A percentile compares a stretch with the other conserved stretches of the same genome.
Evolutionary conservation across 1,140 invertebrate genomes (phyloP).

Genomic region (Caenorhabditis tropicalis): DNA sequence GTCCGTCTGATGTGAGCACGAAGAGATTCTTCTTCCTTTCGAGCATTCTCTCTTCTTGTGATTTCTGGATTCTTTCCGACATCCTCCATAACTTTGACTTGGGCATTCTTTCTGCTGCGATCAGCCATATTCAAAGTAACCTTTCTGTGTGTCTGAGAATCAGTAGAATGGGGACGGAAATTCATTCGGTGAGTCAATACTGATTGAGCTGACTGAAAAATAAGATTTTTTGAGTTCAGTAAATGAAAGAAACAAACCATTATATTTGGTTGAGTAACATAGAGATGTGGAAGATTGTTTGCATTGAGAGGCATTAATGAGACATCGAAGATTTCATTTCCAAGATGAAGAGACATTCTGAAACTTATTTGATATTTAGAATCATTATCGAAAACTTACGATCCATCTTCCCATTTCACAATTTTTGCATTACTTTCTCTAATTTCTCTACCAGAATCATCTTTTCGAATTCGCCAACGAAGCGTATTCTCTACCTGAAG

Average conservation of each 20-base stretch:
- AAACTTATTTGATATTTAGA: conserved; percentile 50
- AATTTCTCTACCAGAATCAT: conserved; percentile 83
- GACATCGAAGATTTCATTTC: conserved; percentile 96
- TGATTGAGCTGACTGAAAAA: conserved; percentile 94
- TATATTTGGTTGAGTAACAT: conserved; percentile 80
- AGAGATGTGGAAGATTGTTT: conserved; percentile 83
- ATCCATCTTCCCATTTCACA: conserved; percentile 94
- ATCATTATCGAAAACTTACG: conserved; percentile 67
- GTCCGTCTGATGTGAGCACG: conserved; percentile 62
- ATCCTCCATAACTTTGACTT: conserved; percentile 89
- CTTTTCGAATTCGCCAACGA: conserved; percentile 87
- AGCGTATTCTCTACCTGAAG: conserved; percentile 91
- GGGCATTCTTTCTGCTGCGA: conserved; percentile 91
- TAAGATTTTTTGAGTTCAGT: conserved; percentile 73
- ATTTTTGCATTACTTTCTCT: conserved; percentile 94
- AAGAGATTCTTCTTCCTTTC: conserved; percentile 67
- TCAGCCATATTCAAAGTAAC: conserved; percentile 97
- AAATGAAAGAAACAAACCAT: conserved; percentile 6
- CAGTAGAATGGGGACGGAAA: conserved; percentile 78
- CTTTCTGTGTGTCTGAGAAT: conserved; percentile 77
- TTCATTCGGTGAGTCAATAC: conserved; percentile 94
- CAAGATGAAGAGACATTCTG: conserved; percentile 93
- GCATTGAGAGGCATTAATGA: conserved; percentile 89
- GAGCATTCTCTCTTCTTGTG: conserved; percentile 60
- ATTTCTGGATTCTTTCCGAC: conserved; percentile 57